phyloP scores from a whole-genome alignment of 2,113 vertebrate species.

The Sclerurus mexicanus region DNA sequence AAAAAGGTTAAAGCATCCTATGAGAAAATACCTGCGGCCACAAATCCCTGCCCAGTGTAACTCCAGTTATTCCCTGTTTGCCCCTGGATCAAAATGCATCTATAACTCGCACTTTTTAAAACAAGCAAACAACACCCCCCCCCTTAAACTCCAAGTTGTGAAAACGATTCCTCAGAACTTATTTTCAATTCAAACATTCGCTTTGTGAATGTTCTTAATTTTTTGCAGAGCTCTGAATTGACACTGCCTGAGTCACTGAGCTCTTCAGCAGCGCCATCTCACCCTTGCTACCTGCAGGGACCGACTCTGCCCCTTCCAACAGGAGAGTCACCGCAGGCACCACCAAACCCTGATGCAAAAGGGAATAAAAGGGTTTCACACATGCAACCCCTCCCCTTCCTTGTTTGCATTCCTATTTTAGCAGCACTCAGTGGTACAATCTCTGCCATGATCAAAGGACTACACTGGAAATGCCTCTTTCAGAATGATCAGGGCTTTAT shows the following conservation, averaged over 20 bases:
- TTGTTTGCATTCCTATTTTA: conserved; percentile 8
- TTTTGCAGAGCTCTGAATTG: neutral
- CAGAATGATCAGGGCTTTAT: neutral
- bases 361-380: neutral
- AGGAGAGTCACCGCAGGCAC: neutral
- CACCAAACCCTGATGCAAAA: neutral
- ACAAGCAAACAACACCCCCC: rapidly evolving
- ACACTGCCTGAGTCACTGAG: neutral
- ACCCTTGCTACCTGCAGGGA: neutral
- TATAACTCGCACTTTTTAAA: neutral
- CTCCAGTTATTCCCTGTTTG: neutral
- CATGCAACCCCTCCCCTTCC: neutral
- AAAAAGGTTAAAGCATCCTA: neutral
- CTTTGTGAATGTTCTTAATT: neutral
- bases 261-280: neutral
- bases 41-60: neutral
- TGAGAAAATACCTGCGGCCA: neutral
- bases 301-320: neutral
- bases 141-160: neutral
- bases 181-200: neutral
- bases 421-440: neutral
- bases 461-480: neutral
- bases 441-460: neutral
- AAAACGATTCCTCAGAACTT: neutral
- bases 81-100: neutral